A percentile compares a stretch with the other conserved stretches of the same genome.
phyloP scores from a whole-genome alignment of 2,113 vertebrate species.

The Phasianus colchicus region DNA sequence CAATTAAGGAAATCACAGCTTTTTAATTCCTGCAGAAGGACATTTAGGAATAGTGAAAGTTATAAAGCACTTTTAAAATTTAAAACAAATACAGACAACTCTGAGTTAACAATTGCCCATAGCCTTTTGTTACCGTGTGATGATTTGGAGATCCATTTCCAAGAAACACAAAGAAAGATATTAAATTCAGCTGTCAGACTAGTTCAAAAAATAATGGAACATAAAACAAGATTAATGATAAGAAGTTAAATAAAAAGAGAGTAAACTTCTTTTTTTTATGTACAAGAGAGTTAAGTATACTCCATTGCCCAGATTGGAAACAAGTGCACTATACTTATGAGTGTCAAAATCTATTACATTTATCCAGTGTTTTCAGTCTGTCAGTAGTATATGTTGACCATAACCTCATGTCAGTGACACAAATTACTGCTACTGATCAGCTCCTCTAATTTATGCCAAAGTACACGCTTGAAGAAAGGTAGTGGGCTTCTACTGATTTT shows the following conservation, averaged over 20 bases:
- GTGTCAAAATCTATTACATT: background rate
- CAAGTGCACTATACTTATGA: background rate
- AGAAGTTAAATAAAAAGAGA: background rate
- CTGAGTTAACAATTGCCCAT: background rate
- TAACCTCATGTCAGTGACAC: background rate
- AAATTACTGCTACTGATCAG: background rate
- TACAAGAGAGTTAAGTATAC: background rate
- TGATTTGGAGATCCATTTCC: background rate
- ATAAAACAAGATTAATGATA: background rate
- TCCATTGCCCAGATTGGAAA: background rate
- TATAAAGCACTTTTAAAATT: background rate
- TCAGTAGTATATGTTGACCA: background rate
- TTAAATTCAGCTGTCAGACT: background rate
- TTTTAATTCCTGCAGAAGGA: background rate
- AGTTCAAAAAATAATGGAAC: background rate
- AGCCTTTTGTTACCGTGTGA: background rate
- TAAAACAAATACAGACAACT: background rate
- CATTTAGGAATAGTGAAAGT: background rate
- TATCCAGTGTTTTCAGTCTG: background rate
- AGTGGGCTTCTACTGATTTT: background rate
- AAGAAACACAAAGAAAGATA: background rate
- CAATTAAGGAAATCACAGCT: background rate
- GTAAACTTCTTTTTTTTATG: background rate
- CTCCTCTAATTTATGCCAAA: background rate
- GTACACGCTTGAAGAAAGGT: background rate